phyloP scores from a whole-genome alignment of 2,113 vertebrate genomes.

The Clinocottus analis region DNA sequence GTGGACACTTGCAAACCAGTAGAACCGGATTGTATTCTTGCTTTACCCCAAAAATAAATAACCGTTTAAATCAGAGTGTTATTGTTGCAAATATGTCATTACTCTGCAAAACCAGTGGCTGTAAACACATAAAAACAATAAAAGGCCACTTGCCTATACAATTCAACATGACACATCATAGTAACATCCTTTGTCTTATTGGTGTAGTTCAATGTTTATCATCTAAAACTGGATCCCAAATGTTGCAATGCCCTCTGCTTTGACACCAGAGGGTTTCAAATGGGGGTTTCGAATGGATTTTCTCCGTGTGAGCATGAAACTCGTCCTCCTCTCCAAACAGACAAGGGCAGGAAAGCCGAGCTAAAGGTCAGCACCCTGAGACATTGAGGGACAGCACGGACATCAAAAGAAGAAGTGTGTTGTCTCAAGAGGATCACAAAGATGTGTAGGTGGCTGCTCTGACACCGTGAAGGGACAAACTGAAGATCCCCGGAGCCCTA shows the following conservation, averaged over 20 bases:
- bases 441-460: conserved; percentile 23
- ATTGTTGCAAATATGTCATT: conserved; percentile 2
- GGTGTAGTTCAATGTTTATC: conserved; percentile 43
- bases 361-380: conserved; percentile 67
- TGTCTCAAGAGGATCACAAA: conserved; percentile 64
- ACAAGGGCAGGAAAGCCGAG: conserved; percentile 55
- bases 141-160: conserved; percentile 9
- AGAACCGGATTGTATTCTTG: conserved; percentile 1
- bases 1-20: conserved; percentile 5
- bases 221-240: conserved; percentile 54
- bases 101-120: background rate
- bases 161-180: conserved; percentile 28
- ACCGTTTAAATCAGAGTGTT: background rate
- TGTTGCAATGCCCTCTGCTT: conserved; percentile 53
- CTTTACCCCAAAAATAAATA: conserved; percentile 17
- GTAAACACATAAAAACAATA: background rate
- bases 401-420: conserved; percentile 64
- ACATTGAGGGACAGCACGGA: conserved; percentile 49
- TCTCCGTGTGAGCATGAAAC: conserved; percentile 34
- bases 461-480: background rate
- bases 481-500: background rate
- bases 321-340: conserved; percentile 56
- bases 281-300: conserved; percentile 67
- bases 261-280: conserved; percentile 40
- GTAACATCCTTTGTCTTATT: conserved; percentile 15